These are phyloP conservation scores for Sitta europaea DNA, from an alignment of 2,113 vertebrate species.

Conservation along the genomic window DNA sequence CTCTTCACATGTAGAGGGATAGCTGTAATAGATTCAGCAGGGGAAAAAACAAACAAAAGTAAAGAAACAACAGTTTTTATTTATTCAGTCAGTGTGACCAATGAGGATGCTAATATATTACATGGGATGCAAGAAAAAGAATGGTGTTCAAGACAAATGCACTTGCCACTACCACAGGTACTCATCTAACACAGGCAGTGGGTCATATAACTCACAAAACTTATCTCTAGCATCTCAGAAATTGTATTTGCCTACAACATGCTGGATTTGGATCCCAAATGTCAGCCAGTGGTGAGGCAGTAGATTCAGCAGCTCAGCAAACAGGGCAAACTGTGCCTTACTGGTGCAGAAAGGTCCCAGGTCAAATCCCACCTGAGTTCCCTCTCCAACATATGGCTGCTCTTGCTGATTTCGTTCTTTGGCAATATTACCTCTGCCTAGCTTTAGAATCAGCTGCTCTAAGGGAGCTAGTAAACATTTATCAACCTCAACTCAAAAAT, in stretches of 20 bases:
- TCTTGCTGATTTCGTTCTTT: neutral
- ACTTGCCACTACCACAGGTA: neutral
- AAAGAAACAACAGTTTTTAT: neutral
- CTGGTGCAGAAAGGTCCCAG: neutral
- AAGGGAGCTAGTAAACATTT: neutral
- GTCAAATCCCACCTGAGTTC: neutral
- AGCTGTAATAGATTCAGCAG: neutral
- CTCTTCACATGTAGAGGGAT: neutral
- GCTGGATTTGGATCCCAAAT: neutral
- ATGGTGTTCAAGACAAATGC: neutral
- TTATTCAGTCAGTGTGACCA: neutral
- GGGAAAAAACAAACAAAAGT: no score
- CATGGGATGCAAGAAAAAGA: neutral
- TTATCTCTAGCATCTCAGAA: neutral
- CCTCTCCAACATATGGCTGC: accelerated
- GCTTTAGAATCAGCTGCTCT: neutral
- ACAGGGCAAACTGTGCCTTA: neutral
- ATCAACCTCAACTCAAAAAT: neutral
- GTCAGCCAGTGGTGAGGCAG: neutral
- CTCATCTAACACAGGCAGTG: neutral
- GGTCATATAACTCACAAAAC: neutral
- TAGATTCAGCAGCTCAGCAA: neutral
- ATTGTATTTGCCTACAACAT: neutral
- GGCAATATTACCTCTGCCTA: neutral
- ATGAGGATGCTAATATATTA: neutral